Evolutionary conservation across 2,113 vertebrate genomes (phyloP), one percentile per base, ranked within the genome.

Genomic region (Taxidea taxus): DNA sequence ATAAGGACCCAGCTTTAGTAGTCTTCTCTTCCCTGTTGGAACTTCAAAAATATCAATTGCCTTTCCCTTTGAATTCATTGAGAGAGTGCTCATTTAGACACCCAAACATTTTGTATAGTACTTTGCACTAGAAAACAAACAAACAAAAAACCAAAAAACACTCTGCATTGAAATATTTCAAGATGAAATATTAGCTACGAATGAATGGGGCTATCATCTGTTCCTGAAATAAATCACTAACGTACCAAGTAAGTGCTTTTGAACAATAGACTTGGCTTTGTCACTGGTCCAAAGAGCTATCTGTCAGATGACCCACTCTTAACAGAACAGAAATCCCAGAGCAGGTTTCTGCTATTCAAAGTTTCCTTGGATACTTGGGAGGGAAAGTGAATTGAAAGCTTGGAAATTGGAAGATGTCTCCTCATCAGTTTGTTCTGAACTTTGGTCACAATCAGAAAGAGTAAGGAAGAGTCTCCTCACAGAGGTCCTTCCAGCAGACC

Each of bases 111-210:
- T 93, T 42, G 5, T 87, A 37, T 72, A 90, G 37, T 68, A 75
- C 44, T 85, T 92, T 85, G 27, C 37, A 75, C 49, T 75, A 39
- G 37, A 8, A 12, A 21, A 23, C 29, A 39, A 74, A 49, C 56
- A 14, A 37, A n/a, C n/a, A 20, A 75, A 72, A 12, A 72, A 29
- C 3, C 0, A 44, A 31, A 75, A 68, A 20, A 10, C 7, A n/a
- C 23, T 49, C 37, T 90, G 15, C 20, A 78, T 9, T 95, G 56
- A 91, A 95, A 82, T 82, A 87, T 74, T 56, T 92, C 18, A 90
- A n/a, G 29, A 96, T 88, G 94, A 84, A 88, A 96, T 87, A 83
- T 95, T 92, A 95, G 47, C 29, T 64, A 68, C 0, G 2, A 80
- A 44, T 81, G 23, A 95, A 34, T 75, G 16, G 51, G 9, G 1